phyloP scores from a whole-genome alignment of 2,113 vertebrate species.

The Pachyramphus minor region DNA sequence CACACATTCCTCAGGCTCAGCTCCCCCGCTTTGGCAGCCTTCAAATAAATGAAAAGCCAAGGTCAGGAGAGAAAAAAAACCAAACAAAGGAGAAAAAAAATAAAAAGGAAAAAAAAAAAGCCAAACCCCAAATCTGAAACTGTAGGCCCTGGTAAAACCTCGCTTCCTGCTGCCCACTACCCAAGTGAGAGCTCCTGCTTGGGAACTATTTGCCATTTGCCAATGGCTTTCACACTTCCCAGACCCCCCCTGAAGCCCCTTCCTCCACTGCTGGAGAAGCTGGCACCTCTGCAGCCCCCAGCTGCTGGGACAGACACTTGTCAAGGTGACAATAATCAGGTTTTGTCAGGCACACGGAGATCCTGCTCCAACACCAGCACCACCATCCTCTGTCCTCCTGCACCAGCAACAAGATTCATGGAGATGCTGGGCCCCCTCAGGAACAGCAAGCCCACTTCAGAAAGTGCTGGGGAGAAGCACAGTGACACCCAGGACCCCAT shows the following conservation, averaged over 20 bases:
- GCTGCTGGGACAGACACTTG: neutral
- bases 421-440: rapidly evolving
- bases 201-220: rapidly evolving
- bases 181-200: neutral
- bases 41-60: neutral
- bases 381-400: neutral
- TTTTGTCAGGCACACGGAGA: neutral
- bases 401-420: neutral
- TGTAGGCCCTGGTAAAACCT: neutral
- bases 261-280: neutral
- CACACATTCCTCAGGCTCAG: neutral
- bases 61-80: neutral
- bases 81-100: rapidly evolving
- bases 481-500: neutral
- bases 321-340: neutral
- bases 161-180: neutral
- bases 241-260: neutral
- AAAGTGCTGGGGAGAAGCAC: neutral
- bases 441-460: neutral
- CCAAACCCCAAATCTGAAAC: neutral
- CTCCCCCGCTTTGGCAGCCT: neutral
- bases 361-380: neutral
- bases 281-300: neutral
- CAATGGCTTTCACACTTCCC: neutral
- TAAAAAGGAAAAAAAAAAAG: too few species aligned